phyloP scores from a whole-genome alignment of 1,140 invertebrate genomes.

The Orchesella cincta region DNA sequence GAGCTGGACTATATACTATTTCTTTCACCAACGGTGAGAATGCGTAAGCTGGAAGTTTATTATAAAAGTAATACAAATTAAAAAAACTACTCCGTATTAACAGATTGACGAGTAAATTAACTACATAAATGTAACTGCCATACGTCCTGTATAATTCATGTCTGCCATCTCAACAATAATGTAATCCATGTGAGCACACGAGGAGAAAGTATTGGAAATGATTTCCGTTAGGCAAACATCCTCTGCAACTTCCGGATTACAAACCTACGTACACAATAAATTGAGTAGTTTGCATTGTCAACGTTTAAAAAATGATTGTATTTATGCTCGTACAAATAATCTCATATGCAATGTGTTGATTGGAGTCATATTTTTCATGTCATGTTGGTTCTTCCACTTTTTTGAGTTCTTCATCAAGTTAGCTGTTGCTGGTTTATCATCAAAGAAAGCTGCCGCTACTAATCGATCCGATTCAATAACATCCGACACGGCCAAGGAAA shows the following conservation, averaged over 20 bases:
- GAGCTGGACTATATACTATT: not conserved
- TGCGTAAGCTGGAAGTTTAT: constrained; percentile 19
- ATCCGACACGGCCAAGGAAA: constrained; percentile 36
- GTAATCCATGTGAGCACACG: constrained; percentile 30
- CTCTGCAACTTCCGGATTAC: not conserved
- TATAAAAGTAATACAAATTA: too few species aligned
- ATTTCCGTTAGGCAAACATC: constrained; percentile 32
- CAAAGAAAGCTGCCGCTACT: constrained; percentile 39
- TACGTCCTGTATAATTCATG: constrained; percentile 24
- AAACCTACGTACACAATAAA: constrained; percentile 29
- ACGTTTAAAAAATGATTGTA: not conserved
- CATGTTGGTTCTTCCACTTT: constrained; percentile 28
- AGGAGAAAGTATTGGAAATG: constrained; percentile 31
- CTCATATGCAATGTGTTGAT: constrained; percentile 30
- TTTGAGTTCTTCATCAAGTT: constrained; percentile 30
- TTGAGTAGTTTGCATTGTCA: constrained; percentile 9
- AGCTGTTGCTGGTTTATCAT: constrained; percentile 33
- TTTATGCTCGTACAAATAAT: constrained; percentile 9
- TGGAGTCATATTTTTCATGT: constrained; percentile 3
- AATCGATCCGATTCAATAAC: not conserved
- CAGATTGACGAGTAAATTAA: not conserved
- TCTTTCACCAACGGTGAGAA: constrained; percentile 25
- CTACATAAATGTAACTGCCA: not conserved
- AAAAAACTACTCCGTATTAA: not conserved
- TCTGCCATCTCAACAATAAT: constrained; percentile 35